Evolutionary conservation across 2,888 invertebrate species (phyloP).

Genomic region (Xanthia togata): DNA sequence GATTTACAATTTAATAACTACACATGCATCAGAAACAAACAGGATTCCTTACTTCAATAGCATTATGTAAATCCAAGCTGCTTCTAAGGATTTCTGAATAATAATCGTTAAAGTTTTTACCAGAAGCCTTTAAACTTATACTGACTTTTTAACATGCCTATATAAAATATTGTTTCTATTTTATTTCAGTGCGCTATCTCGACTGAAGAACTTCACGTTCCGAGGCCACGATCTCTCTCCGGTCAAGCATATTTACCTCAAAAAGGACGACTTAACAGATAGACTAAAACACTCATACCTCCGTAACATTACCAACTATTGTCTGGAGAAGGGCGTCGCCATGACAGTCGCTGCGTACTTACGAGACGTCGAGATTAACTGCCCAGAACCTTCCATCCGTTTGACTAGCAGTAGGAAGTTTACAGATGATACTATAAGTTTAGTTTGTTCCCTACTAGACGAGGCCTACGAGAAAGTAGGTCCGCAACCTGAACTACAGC

Average conservation of each 20-base stretch:
- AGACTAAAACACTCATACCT: slow-evolving; percentile 89
- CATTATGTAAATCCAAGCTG: background rate
- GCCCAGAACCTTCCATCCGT: slow-evolving; percentile 93
- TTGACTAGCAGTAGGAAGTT: slow-evolving; percentile 92
- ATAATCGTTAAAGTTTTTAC: background rate
- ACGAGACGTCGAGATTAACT: slow-evolving; percentile 91
- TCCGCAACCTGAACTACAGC: slow-evolving; percentile 77
- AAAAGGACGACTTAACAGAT: slow-evolving; percentile 84
- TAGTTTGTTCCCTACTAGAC: slow-evolving; percentile 80
- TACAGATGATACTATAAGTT: slow-evolving; percentile 91
- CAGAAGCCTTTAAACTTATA: too few species aligned
- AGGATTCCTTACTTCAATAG: background rate
- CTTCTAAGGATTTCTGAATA: background rate
- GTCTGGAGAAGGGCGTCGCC: slow-evolving; percentile 92
- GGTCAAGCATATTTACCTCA: slow-evolving; percentile 93
- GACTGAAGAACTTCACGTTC: slow-evolving; percentile 87
- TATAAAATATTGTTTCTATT: background rate
- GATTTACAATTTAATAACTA: too few species aligned
- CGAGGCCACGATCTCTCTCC: slow-evolving; percentile 92
- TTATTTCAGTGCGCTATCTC: slow-evolving; percentile 80
- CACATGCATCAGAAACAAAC: too few species aligned
- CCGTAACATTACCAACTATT: slow-evolving; percentile 91
- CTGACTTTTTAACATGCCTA: too few species aligned
- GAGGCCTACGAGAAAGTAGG: slow-evolving; percentile 85
- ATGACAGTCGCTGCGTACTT: slow-evolving; percentile 93